Evolutionary conservation across 2,113 vertebrate genomes (phyloP).

Genomic region (Ptilonorhynchus violaceus): DNA sequence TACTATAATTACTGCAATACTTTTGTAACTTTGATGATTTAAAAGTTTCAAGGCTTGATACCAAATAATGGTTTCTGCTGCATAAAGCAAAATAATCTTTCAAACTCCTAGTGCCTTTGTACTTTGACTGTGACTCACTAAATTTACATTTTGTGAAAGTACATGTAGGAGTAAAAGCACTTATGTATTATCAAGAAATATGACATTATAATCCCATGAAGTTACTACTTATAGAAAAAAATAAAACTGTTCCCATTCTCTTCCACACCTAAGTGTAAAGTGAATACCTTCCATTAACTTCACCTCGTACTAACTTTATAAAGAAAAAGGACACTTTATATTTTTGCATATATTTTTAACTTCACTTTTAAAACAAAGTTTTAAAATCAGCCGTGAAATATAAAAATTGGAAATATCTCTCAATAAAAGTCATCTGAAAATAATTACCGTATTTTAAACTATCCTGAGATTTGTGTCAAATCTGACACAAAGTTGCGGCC

Average conservation of each 20-base stretch:
- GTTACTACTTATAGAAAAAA: slow-evolving; percentile 61
- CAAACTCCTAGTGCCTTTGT: slow-evolving; percentile 35
- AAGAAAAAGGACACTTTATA: neutral
- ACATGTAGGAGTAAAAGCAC: slow-evolving; percentile 69
- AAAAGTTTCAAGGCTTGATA: slow-evolving; percentile 44
- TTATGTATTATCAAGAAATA: slow-evolving; percentile 64
- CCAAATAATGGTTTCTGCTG: slow-evolving; percentile 46
- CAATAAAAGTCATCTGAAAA: neutral
- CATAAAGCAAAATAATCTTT: slow-evolving; percentile 56
- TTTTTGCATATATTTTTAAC: slow-evolving; percentile 20
- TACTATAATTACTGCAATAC: slow-evolving; percentile 56
- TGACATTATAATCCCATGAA: slow-evolving; percentile 60
- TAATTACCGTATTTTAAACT: neutral
- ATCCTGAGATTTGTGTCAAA: neutral
- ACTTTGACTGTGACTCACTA: slow-evolving; percentile 60
- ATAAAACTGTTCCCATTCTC: neutral
- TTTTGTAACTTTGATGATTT: slow-evolving; percentile 27
- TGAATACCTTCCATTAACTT: slow-evolving; percentile 19
- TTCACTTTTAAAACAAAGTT: neutral
- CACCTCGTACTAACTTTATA: neutral
- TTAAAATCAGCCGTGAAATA: neutral
- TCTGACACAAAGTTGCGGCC: neutral
- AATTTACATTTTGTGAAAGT: slow-evolving; percentile 61
- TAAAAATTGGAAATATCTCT: neutral
- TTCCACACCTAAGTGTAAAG: neutral